These are phyloP conservation scores for Pyrocephalus nanus DNA, from an alignment of 2,797 vertebrate genomes.

Conservation along the genomic window DNA sequence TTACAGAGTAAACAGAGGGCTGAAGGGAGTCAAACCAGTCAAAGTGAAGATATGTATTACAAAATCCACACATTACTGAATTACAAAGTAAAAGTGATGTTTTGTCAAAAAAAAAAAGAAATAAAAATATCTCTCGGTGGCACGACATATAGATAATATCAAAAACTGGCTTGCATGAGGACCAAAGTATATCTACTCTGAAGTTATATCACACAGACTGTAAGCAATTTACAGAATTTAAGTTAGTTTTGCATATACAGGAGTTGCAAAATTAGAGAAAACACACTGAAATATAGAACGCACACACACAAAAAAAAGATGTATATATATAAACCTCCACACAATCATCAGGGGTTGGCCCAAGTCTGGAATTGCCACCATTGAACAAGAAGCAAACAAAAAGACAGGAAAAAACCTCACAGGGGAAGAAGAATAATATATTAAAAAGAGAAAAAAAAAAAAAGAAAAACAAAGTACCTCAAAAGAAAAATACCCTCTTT, in stretches of 20 bases:
- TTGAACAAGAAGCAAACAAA: slow-evolving; percentile 47
- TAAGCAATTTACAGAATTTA: slow-evolving; percentile 81
- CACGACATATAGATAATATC: slow-evolving; percentile 68
- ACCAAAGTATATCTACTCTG: slow-evolving; percentile 69
- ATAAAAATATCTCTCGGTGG: slow-evolving; percentile 37
- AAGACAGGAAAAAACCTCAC: not conserved
- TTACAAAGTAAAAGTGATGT: slow-evolving; percentile 51
- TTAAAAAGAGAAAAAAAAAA: not conserved
- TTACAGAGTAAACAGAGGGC: slow-evolving; percentile 71
- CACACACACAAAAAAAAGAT: slow-evolving; percentile 20
- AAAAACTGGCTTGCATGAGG: slow-evolving; percentile 73
- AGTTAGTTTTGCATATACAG: slow-evolving; percentile 76
- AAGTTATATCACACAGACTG: slow-evolving; percentile 75
- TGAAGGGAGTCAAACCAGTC: slow-evolving; percentile 36
- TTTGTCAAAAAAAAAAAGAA: slow-evolving; percentile 51
- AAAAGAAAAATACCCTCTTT: not conserved
- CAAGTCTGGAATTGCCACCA: slow-evolving; percentile 49
- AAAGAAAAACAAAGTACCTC: not conserved
- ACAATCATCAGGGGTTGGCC: slow-evolving; percentile 66
- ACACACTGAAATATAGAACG: slow-evolving; percentile 72
- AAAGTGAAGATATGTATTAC: slow-evolving; percentile 61
- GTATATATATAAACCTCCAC: slow-evolving; percentile 72
- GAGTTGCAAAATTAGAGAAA: slow-evolving; percentile 77
- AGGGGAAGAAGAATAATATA: not conserved
- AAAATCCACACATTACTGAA: slow-evolving; percentile 54